phyloP scores from a whole-genome alignment of 2,888 invertebrate species.

The Zootermopsis nevadensis region DNA sequence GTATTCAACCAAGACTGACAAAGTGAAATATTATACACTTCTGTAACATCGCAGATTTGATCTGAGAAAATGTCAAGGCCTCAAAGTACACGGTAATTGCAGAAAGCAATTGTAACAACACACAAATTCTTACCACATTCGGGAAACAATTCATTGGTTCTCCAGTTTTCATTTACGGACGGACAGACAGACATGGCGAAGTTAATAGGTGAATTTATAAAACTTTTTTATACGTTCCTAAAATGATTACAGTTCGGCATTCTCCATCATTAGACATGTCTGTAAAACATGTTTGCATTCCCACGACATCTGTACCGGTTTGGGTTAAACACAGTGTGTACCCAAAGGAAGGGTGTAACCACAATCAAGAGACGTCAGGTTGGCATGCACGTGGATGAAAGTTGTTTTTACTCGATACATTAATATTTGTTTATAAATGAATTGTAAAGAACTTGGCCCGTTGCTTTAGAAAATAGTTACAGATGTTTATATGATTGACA shows the following conservation, averaged over 20 bases:
- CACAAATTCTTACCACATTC: background rate
- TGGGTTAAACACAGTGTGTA: background rate
- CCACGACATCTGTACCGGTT: conserved; percentile 15
- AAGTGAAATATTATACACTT: background rate
- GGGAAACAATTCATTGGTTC: too few relatives aligned
- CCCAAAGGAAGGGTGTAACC: background rate
- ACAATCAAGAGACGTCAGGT: background rate
- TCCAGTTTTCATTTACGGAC: too few relatives aligned
- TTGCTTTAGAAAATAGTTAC: background rate
- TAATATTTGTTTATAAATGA: conserved; percentile 11
- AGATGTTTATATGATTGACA: background rate
- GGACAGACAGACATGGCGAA: too few relatives aligned
- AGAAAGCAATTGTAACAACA: background rate
- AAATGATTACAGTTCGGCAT: background rate
- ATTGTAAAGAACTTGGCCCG: background rate
- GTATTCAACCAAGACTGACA: background rate
- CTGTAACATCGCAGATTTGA: background rate
- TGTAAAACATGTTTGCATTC: conserved; percentile 9
- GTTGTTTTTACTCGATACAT: background rate
- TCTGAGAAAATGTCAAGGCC: background rate
- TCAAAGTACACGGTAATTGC: background rate
- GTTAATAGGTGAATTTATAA: too few relatives aligned
- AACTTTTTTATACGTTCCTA: too few relatives aligned
- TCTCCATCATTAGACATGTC: background rate
- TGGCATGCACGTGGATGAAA: conserved; percentile 17